Evolutionary conservation across 1,140 invertebrate species (phyloP).

Genomic region (Cataglyphis hispanica): DNA sequence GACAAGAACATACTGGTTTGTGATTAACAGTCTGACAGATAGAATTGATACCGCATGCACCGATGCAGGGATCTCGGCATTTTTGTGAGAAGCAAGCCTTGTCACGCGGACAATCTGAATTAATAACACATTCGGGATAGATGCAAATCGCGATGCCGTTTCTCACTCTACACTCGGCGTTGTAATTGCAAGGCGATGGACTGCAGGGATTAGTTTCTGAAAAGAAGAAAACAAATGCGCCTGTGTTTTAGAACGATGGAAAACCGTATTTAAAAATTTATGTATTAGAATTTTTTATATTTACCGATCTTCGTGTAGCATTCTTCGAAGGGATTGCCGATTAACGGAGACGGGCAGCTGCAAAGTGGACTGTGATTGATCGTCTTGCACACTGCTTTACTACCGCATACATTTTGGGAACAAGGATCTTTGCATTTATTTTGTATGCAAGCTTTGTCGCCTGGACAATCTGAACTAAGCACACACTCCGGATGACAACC

Average conservation of each 20-base stretch:
- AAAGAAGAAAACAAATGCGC: conserved; percentile 55
- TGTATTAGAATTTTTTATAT: conserved; percentile 7
- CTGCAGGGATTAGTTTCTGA: conserved; percentile 90
- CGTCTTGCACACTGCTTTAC: conserved; percentile 89
- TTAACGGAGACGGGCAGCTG: conserved; percentile 90
- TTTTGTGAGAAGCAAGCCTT: conserved; percentile 93
- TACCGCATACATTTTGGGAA: conserved; percentile 89
- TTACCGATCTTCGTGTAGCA: conserved; percentile 88
- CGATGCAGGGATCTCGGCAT: conserved; percentile 93
- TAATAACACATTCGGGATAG: conserved; percentile 95
- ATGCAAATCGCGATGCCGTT: conserved; percentile 90
- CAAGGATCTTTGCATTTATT: conserved; percentile 92
- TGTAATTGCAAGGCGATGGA: conserved; percentile 92
- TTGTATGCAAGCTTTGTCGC: conserved; percentile 91
- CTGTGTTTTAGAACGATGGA: neutral
- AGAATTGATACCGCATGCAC: conserved; percentile 94
- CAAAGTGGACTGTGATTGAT: conserved; percentile 94
- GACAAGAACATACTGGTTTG: conserved; percentile 92
- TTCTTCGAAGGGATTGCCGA: conserved; percentile 92
- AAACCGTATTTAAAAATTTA: neutral
- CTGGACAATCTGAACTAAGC: conserved; percentile 91
- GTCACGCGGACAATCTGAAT: conserved; percentile 93
- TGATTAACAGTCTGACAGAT: conserved; percentile 94
- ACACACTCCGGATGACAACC: conserved; percentile 92
- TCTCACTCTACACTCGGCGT: conserved; percentile 92